These are phyloP conservation scores for Palythoa caribaeorum DNA, from an alignment of 92 coral and sea anemone genomes.

Conservation along the genomic window DNA sequence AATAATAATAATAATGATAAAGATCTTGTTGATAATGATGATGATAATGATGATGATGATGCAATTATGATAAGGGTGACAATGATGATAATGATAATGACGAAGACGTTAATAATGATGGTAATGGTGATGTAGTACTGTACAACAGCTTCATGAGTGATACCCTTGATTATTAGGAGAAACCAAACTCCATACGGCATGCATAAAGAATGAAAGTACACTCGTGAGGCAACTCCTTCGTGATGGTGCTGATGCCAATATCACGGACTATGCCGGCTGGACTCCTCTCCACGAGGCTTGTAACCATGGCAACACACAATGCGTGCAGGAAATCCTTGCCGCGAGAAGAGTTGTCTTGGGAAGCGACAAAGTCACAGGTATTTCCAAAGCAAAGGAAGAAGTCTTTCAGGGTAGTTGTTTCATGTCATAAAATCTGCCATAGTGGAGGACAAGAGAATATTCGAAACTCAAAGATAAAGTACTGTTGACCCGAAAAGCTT, in stretches of 20 bases:
- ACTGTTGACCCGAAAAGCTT: no score
- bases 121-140: neutral
- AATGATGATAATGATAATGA: neutral
- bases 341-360: conserved; percentile 65
- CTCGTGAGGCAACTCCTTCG: conserved; percentile 78
- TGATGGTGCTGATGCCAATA: conserved; percentile 83
- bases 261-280: conserved; percentile 92
- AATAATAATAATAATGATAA: no score
- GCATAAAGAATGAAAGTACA: conserved; percentile 76
- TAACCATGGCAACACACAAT: conserved; percentile 72
- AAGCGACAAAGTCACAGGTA: conserved; percentile 44
- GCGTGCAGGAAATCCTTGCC: conserved; percentile 83
- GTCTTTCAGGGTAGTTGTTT: no score
- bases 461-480: no score
- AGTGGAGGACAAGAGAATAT: no score
- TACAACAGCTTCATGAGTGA: neutral
- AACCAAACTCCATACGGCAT: conserved; percentile 83
- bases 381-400: neutral
- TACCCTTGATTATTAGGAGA: conserved; percentile 71
- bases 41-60: neutral
- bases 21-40: neutral
- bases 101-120: neutral
- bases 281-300: conserved; percentile 58
- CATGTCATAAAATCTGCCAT: no score
- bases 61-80: neutral